Percentiles rank a stretch among this genome's conserved stretches.
phyloP scores from a whole-genome alignment of 2,113 vertebrate genomes.

The Apaloderma vittatum region DNA sequence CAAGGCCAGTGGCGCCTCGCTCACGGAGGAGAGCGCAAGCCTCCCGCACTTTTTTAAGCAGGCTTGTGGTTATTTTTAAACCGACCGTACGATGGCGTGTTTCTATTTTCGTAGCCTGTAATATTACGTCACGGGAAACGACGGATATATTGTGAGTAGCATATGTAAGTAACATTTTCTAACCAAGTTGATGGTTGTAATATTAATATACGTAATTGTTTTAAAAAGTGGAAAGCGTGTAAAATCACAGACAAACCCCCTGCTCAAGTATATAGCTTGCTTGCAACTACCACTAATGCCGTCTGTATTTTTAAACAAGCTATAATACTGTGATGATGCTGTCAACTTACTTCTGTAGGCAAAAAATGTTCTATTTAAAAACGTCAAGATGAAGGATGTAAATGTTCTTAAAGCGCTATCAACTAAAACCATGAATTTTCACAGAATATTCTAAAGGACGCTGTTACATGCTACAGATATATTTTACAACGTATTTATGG shows the following conservation, averaged over 20 bases:
- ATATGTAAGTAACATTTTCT: constrained; percentile 38
- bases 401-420: constrained; percentile 65
- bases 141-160: constrained; percentile 13
- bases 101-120: constrained; percentile 56
- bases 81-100: neutral
- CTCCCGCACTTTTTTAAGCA: neutral
- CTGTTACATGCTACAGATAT: constrained; percentile 5
- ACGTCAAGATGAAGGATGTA: constrained; percentile 53
- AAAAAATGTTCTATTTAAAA: constrained; percentile 49
- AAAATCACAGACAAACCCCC: neutral
- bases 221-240: constrained; percentile 37
- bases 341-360: constrained; percentile 57
- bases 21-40: neutral
- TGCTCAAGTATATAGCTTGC: constrained; percentile 62
- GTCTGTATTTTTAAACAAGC: constrained; percentile 68
- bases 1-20: too few relatives aligned
- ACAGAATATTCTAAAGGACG: neutral
- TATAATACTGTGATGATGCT: constrained; percentile 64
- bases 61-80: constrained; percentile 6
- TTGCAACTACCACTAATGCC: constrained; percentile 52
- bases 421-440: constrained; percentile 1
- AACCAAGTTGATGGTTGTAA: constrained; percentile 36
- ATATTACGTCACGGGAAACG: neutral
- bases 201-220: constrained; percentile 22
- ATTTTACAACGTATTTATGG: constrained; percentile 61